Evolutionary conservation across 2,888 invertebrate species (phyloP).

Genomic region (Calliopum simillimum): DNA sequence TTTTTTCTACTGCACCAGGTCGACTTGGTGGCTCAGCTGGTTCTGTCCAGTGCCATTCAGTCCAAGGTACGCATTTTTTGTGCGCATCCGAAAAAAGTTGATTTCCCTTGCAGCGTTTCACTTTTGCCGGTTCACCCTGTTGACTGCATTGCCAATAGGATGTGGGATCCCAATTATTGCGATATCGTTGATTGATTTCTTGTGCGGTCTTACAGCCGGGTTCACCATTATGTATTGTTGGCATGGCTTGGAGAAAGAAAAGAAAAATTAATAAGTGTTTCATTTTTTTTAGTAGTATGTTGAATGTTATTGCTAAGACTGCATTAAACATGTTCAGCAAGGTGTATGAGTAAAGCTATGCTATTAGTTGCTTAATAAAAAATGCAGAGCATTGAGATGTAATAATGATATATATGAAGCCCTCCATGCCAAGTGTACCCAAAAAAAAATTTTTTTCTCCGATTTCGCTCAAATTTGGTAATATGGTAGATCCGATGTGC

Average conservation of each 20-base stretch:
- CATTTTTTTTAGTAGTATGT: too few species aligned
- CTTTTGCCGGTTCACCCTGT: constrained; percentile 43
- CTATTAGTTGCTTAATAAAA: too few species aligned
- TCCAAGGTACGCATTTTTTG: constrained; percentile 48
- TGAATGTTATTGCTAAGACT: too few species aligned
- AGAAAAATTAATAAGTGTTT: background rate
- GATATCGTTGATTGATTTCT: constrained; percentile 45
- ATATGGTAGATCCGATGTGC: too few species aligned
- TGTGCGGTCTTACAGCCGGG: constrained; percentile 53
- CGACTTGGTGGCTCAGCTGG: constrained; percentile 52
- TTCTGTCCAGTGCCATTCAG: constrained; percentile 52
- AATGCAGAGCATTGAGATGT: too few species aligned
- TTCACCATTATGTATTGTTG: constrained; percentile 45
- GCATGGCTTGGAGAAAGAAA: background rate
- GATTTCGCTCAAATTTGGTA: too few species aligned
- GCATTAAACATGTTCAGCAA: too few species aligned
- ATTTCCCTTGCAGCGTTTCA: constrained; percentile 43
- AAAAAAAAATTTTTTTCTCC: too few species aligned
- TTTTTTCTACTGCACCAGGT: constrained; percentile 33
- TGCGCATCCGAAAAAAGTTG: constrained; percentile 47
- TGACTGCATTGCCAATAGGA: constrained; percentile 50
- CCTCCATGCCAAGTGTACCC: too few species aligned
- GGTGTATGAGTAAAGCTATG: too few species aligned
- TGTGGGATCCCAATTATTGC: constrained; percentile 48
- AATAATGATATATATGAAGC: too few species aligned